phyloP scores from a whole-genome alignment of 37 sponge, comb jelly and placozoan species.

The Beroe forskalii region DNA sequence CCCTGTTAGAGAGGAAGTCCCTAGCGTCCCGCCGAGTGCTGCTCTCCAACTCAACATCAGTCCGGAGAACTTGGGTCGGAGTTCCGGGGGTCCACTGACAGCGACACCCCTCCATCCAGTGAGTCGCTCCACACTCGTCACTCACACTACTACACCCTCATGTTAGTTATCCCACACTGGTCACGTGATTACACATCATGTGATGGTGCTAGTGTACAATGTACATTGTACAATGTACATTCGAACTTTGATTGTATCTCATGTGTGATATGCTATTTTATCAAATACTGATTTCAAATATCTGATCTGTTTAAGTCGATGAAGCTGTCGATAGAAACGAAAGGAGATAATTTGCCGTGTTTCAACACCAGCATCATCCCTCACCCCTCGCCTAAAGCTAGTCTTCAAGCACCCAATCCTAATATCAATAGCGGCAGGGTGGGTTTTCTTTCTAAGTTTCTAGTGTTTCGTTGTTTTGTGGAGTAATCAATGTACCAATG shows the following conservation, averaged over 20 bases:
- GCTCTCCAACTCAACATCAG: background rate
- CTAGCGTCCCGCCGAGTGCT: background rate
- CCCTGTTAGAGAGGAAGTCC: too few relatives aligned
- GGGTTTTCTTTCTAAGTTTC: background rate
- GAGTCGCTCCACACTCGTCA: too few relatives aligned
- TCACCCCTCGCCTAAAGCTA: constrained; percentile 34
- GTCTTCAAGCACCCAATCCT: background rate
- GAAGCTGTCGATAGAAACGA: background rate
- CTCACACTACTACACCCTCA: too few relatives aligned
- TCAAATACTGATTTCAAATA: too few relatives aligned
- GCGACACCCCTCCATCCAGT: constrained; percentile 32
- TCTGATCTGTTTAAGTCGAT: too few relatives aligned
- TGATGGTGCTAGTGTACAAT: too few relatives aligned
- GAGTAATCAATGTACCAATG: background rate
- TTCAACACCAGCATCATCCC: constrained; percentile 58
- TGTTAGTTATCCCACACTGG: too few relatives aligned
- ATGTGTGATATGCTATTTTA: too few relatives aligned
- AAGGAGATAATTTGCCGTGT: constrained; percentile 24
- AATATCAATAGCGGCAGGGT: background rate
- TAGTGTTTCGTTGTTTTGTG: background rate
- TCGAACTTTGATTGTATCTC: too few relatives aligned
- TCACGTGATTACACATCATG: too few relatives aligned
- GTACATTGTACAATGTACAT: too few relatives aligned
- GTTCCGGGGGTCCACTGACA: constrained; percentile 20
- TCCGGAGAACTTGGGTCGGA: background rate